A percentile compares a stretch with the other conserved stretches of the same genome.
These are phyloP conservation scores for Diachasmimorpha longicaudata DNA, from an alignment of 1,140 invertebrate species.

Conservation along the genomic window DNA sequence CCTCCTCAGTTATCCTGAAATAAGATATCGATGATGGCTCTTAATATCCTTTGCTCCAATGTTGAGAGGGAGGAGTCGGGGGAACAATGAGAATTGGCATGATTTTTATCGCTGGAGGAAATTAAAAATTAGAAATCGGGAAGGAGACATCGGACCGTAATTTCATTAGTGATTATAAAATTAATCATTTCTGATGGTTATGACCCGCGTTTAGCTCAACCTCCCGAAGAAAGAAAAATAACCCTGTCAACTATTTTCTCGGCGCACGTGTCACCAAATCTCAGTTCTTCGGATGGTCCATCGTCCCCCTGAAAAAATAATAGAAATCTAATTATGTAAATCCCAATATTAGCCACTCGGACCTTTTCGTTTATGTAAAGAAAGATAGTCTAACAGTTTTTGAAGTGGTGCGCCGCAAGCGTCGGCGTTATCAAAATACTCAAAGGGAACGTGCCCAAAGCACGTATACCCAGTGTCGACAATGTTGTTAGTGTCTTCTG, in stretches of 20 bases:
- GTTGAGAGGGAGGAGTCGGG: neutral
- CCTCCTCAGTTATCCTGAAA: slow-evolving; percentile 33
- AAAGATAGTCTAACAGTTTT: neutral
- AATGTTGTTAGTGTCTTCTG: neutral
- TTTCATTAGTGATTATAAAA: neutral
- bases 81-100: slow-evolving; percentile 3
- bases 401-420: slow-evolving; percentile 27
- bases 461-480: slow-evolving; percentile 40
- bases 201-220: neutral
- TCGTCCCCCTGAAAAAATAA: slow-evolving; percentile 53
- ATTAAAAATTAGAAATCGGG: neutral
- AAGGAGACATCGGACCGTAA: neutral
- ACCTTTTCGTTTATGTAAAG: slow-evolving; percentile 1
- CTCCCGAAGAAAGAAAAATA: neutral
- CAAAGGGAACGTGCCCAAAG: slow-evolving; percentile 39
- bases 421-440: slow-evolving; percentile 54
- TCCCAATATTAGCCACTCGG: slow-evolving; percentile 44
- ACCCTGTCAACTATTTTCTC: slow-evolving; percentile 36
- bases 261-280: slow-evolving; percentile 44
- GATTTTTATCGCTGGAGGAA: neutral
- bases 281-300: slow-evolving; percentile 7
- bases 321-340: slow-evolving; percentile 55
- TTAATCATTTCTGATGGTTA: neutral
- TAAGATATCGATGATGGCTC: slow-evolving; percentile 24
- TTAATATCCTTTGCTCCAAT: slow-evolving; percentile 11